Base-by-base conservation (phyloP, 2,888 invertebrate species). In the Cephus nigrinus region DNA sequence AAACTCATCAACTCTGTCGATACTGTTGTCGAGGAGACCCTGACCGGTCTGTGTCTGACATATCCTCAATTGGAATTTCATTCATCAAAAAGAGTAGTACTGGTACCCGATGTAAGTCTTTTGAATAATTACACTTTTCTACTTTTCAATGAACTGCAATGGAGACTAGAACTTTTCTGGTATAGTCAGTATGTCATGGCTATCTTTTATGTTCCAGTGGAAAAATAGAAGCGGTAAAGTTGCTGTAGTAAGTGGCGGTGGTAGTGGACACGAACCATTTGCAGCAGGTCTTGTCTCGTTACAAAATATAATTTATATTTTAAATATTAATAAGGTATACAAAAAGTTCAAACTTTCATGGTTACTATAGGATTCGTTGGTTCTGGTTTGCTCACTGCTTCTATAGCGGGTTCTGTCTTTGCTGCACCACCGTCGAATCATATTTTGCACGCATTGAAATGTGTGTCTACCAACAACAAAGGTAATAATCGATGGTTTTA, bases 261-360 rank as follows among this genome's bases (percentile, higher is more conserved):
- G 97, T 1, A 96, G 96, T 2, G 97, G 97, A 0, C 97, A 97
- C 88, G 97, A 98, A 89, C 97, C 97, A 0, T 91, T 90, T 76
- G 84, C 88, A 72, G 86, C 89, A 84, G 91, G 91, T 90, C 78
- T 34, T 74, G 69, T 69, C 31, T 31, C 9, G 31, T 71, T 71
- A 31, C n/a, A 32, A 30, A 15, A 11, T 9, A 23, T 11, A 30
- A 9, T 71, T 71, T 30, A 23, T 15, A 23, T 15, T 15, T 23
- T 23, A 55, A 55, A 15, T 1, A 36, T 55, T 55, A 9, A 55
- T 23, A 55, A 55, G 23, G 40, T 23, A 55, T 55, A 55, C 9
- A 55, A 23, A 55, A 55, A 23, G 4, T 33, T 75, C 2, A 23
- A 4, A 15, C 68, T 33, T 55, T 55, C 2, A 55, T 23, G 40